Percentiles rank a stretch among this genome's conserved stretches.
These are phyloP conservation scores for Agriopis leucophaearia DNA, from an alignment of 2,888 invertebrate species.

Conservation along the genomic window DNA sequence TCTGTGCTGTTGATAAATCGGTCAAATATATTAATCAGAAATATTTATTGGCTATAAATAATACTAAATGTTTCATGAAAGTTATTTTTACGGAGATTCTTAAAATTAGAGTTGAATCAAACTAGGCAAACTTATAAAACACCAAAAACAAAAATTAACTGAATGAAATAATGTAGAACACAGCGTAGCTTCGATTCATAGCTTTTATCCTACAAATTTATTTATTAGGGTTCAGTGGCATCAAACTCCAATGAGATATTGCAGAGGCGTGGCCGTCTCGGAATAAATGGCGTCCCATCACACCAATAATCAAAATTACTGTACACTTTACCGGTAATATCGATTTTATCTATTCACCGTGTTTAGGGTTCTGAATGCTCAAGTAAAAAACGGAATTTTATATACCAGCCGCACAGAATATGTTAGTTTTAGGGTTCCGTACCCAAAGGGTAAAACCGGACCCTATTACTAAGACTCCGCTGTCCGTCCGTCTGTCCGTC, in stretches of 20 bases:
- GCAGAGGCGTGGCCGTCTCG: constrained; percentile 21
- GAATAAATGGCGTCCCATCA: constrained; percentile 30
- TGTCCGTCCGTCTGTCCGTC: no score
- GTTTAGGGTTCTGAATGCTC: constrained; percentile 17
- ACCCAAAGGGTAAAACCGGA: no score
- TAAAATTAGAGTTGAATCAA: no score
- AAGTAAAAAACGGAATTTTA: not conserved
- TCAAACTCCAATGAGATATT: constrained; percentile 20
- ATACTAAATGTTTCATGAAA: no score
- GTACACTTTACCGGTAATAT: constrained; percentile 30
- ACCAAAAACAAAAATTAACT: no score
- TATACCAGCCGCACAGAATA: not conserved
- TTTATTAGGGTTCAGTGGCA: constrained; percentile 21
- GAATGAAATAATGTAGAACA: not conserved
- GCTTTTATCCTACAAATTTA: constrained; percentile 1
- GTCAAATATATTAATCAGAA: no score
- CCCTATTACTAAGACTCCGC: no score
- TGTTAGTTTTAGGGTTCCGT: no score
- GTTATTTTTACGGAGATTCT: no score
- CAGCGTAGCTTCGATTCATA: not conserved
- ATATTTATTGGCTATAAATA: no score
- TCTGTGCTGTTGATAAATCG: no score
- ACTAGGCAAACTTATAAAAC: no score
- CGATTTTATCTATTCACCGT: constrained; percentile 33
- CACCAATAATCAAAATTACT: constrained; percentile 29